Evolutionary conservation across 2,113 vertebrate species (phyloP).

Genomic region (Calidris pygmaea): DNA sequence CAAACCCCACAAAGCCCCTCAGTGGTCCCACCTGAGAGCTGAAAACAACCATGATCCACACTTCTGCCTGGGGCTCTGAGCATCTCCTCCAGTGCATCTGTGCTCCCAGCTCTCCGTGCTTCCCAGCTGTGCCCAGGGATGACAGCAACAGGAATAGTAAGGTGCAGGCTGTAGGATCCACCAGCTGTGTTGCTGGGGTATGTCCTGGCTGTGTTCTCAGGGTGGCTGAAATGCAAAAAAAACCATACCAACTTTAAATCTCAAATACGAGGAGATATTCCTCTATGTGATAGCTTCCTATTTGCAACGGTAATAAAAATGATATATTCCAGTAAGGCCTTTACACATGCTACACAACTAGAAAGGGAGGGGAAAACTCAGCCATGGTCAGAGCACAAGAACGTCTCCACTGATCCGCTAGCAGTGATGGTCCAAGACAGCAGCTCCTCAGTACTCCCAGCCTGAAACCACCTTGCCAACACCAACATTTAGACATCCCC

Average conservation of each 20-base stretch:
- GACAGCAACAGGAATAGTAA: not conserved
- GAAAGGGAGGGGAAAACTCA: not conserved
- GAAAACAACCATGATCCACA: not conserved
- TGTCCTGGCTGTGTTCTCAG: not conserved
- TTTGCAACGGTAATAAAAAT: not conserved
- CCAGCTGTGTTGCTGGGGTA: not conserved
- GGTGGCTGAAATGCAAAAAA: not conserved
- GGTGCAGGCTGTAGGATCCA: not conserved
- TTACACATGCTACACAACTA: not conserved
- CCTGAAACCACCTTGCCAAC: not conserved
- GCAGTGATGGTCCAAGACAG: not conserved
- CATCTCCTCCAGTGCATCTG: rapidly evolving
- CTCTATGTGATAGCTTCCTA: not conserved
- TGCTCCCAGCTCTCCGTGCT: not conserved
- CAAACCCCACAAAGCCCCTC: not conserved
- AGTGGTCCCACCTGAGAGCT: not conserved
- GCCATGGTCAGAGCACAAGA: not conserved
- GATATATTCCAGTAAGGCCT: not conserved
- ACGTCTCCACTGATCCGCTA: not conserved
- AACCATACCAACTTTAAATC: not conserved
- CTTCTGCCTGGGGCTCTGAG: not conserved
- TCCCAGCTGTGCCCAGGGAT: not conserved
- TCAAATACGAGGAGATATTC: not conserved
- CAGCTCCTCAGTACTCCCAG: not conserved
- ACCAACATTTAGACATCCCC: rapidly evolving